These are phyloP conservation scores for Takifugu ocellatus DNA, from an alignment of 2,797 vertebrate species.

Conservation along the genomic window DNA sequence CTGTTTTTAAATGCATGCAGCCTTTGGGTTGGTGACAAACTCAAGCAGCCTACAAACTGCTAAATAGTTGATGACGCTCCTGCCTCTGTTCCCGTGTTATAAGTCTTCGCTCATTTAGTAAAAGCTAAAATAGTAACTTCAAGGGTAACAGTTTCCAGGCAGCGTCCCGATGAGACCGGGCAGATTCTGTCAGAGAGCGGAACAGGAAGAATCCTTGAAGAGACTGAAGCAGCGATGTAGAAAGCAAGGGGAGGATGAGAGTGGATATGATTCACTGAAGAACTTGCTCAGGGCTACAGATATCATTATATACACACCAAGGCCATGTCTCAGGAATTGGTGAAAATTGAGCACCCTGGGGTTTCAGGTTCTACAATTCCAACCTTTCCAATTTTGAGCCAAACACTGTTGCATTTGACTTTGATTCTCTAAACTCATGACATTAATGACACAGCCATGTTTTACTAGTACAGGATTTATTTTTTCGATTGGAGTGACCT, in stretches of 20 bases:
- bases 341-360: not conserved
- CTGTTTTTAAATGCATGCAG: too few relatives aligned
- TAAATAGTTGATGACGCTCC: too few relatives aligned
- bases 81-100: too few relatives aligned
- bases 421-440: too few relatives aligned
- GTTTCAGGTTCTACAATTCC: too few relatives aligned
- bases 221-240: slow-evolving; percentile 19
- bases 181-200: slow-evolving; percentile 12
- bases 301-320: not conserved
- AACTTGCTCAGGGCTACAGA: not conserved
- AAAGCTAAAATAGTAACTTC: not conserved
- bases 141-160: slow-evolving; percentile 15
- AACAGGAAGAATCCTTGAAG: not conserved
- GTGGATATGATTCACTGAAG: slow-evolving; percentile 12
- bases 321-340: not conserved
- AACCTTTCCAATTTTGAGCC: not conserved
- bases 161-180: slow-evolving; percentile 11
- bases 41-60: too few relatives aligned
- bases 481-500: not conserved
- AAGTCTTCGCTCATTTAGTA: not conserved
- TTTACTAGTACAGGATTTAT: too few relatives aligned
- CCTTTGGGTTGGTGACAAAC: too few relatives aligned
- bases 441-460: too few relatives aligned
- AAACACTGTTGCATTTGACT: not conserved
- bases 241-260: slow-evolving; percentile 16